Percentiles rank a stretch among this genome's conserved stretches.
Conservation (phyloP, 2,113 vertebrate species). For the Catagonus wagneri region DNA sequence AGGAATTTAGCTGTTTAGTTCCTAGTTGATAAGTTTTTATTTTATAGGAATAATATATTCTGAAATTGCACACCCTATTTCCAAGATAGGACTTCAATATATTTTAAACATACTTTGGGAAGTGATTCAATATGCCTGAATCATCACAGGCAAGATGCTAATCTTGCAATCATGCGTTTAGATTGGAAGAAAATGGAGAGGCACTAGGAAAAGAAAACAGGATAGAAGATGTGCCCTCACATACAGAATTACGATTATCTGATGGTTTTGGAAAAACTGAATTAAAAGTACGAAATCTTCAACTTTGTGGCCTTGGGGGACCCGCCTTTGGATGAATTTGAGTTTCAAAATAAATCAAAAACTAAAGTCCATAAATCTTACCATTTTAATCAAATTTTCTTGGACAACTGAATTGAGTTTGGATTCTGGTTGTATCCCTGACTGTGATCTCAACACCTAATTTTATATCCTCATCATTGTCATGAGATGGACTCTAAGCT, state of each 20-base stretch:
- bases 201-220: constrained; percentile 64
- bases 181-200: constrained; percentile 70
- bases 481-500: too few relatives aligned
- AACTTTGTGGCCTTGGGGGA: constrained; percentile 11
- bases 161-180: constrained; percentile 79
- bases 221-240: constrained; percentile 46
- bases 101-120: constrained; percentile 79
- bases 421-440: background rate
- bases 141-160: constrained; percentile 75
- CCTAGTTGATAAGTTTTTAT: constrained; percentile 74
- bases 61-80: constrained; percentile 73
- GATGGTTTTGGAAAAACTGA: constrained; percentile 40
- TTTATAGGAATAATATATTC: constrained; percentile 72
- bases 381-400: constrained; percentile 54
- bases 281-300: constrained; percentile 57
- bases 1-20: constrained; percentile 64
- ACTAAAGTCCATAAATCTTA: constrained; percentile 33
- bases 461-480: background rate
- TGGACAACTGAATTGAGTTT: background rate
- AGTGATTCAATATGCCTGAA: constrained; percentile 76
- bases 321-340: constrained; percentile 39
- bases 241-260: constrained; percentile 56
- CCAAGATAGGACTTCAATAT: constrained; percentile 72
- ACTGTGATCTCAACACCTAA: background rate
- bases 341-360: constrained; percentile 67